Conservation (phyloP, 2,113 vertebrate genomes). For the Limnothrissa miodon region DNA sequence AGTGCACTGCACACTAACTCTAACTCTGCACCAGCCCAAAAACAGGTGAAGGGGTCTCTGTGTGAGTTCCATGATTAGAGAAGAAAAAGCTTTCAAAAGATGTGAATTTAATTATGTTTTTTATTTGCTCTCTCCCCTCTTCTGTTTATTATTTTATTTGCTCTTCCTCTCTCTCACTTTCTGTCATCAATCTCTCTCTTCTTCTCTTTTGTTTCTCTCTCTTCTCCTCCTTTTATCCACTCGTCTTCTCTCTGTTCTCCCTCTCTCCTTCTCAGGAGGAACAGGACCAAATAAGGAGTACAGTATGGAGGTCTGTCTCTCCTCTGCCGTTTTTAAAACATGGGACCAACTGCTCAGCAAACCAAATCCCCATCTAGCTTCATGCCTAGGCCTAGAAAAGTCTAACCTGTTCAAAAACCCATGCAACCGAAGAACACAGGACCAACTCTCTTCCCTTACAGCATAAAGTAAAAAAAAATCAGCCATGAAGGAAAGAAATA, state of each 20-base stretch:
- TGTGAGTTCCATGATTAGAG: not conserved
- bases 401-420: not conserved
- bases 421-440: conserved; percentile 28
- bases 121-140: not conserved
- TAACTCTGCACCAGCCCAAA: not conserved
- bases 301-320: conserved; percentile 18
- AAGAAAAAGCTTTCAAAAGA: not conserved
- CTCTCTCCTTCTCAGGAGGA: conserved; percentile 45
- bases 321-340: conserved; percentile 37
- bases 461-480: conserved; percentile 1
- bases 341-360: conserved; percentile 47
- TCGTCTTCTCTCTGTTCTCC: conserved; percentile 23
- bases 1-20: not conserved
- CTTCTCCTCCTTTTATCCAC: not conserved
- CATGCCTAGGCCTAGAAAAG: conserved; percentile 13
- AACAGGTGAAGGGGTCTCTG: not conserved
- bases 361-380: conserved; percentile 18
- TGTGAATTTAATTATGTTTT: not conserved
- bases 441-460: conserved; percentile 10
- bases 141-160: not conserved
- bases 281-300: not conserved
- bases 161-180: not conserved
- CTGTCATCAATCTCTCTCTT: conserved; percentile 31
- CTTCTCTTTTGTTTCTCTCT: conserved; percentile 21
- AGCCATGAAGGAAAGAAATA: too few species aligned